Percentiles rank a stretch among this genome's conserved stretches.
Conservation (phyloP, 2,888 invertebrate species). For the Drosophila subquinaria region DNA sequence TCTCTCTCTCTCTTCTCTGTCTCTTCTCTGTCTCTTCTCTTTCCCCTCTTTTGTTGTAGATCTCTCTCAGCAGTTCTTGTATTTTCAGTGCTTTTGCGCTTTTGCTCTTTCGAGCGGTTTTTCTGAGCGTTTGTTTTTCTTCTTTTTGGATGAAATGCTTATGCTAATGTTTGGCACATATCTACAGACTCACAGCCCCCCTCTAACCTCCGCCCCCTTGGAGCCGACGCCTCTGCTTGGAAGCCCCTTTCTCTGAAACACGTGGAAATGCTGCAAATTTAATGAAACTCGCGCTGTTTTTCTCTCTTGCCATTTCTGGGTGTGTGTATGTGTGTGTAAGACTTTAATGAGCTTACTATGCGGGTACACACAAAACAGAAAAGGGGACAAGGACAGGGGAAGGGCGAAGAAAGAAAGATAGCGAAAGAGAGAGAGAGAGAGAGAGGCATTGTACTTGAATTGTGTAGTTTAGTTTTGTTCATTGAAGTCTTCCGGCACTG, state of each 20-base stretch:
- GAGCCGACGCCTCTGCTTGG: neutral
- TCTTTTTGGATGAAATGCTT: constrained; percentile 51
- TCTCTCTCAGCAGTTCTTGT: constrained; percentile 20
- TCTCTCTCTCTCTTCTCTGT: neutral
- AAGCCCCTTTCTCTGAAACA: constrained; percentile 11
- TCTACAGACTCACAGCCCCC: constrained; percentile 2
- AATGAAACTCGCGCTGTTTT: constrained; percentile 41
- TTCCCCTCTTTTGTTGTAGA: constrained; percentile 39
- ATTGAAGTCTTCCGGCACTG: constrained; percentile 61
- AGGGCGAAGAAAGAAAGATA: neutral
- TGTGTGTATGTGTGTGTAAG: constrained; percentile 37
- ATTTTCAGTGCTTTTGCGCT: constrained; percentile 48
- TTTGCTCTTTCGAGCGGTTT: constrained; percentile 37
- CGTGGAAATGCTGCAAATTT: constrained; percentile 57
- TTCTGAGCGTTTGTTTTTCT: constrained; percentile 15
- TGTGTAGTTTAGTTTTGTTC: constrained; percentile 57
- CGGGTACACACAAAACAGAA: constrained; percentile 45
- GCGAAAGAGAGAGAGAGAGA: neutral
- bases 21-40: neutral
- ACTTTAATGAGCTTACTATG: constrained; percentile 68
- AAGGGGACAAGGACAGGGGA: neutral
- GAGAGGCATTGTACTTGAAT: constrained; percentile 45
- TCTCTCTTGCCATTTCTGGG: neutral
- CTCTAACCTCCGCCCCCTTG: neutral
- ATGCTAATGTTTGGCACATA: constrained; percentile 66